Percentiles rank a stretch among this genome's conserved stretches.
phyloP scores from a whole-genome alignment of 2,797 vertebrate genomes.

The Syndactyla subalaris region DNA sequence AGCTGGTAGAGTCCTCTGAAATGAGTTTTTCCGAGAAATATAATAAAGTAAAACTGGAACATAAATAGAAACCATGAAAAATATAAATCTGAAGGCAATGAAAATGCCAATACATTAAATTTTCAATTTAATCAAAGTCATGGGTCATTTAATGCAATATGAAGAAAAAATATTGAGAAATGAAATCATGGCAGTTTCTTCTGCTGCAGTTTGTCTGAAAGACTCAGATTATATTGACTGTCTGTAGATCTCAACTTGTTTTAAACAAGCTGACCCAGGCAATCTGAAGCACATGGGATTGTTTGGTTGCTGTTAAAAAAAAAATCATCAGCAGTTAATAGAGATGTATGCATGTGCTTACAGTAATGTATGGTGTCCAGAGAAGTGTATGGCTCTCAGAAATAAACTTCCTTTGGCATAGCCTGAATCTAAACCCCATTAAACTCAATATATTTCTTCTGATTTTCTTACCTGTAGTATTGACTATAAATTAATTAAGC shows the following conservation, averaged over 20 bases:
- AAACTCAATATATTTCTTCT: not conserved
- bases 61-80: constrained; percentile 43
- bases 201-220: not conserved
- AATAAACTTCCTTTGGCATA: not conserved
- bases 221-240: not conserved
- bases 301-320: not conserved
- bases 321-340: not conserved
- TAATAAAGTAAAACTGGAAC: constrained; percentile 5
- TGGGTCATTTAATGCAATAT: constrained; percentile 51
- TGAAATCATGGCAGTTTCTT: not conserved
- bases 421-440: not conserved
- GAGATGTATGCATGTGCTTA: not conserved
- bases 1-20: not conserved
- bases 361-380: not conserved
- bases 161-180: constrained; percentile 48
- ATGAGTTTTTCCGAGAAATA: not conserved
- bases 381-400: not conserved
- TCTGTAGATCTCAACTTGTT: not conserved
- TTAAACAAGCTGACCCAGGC: not conserved
- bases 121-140: constrained; percentile 65
- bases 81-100: constrained; percentile 20
- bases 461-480: not conserved
- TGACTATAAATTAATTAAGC: not conserved
- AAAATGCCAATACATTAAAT: constrained; percentile 44
- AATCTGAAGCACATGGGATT: not conserved